phyloP scores from a whole-genome alignment of 1,140 invertebrate species.

The Apis cerana region DNA sequence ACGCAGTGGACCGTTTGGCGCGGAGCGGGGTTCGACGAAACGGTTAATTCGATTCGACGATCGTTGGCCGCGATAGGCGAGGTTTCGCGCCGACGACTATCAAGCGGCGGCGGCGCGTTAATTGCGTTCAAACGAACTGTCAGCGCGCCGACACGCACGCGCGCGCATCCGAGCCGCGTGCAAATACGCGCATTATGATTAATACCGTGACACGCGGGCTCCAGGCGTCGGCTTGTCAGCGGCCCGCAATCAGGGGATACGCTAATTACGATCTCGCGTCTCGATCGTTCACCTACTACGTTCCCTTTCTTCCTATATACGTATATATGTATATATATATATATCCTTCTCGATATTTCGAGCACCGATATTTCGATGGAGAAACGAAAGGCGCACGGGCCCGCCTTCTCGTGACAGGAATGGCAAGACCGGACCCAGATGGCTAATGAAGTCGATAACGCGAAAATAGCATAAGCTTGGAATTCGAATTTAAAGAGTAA shows the following conservation, averaged over 20 bases:
- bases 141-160: constrained; percentile 70
- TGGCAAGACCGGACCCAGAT: too few species aligned
- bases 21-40: constrained; percentile 45
- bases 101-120: constrained; percentile 71
- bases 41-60: constrained; percentile 72
- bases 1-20: constrained; percentile 3
- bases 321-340: too few species aligned
- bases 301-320: neutral
- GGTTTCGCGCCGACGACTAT: constrained; percentile 61
- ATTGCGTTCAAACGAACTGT: constrained; percentile 80
- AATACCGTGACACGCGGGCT: constrained; percentile 59
- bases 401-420: too few species aligned
- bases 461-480: too few species aligned
- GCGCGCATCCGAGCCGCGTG: constrained; percentile 49
- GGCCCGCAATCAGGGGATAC: constrained; percentile 51
- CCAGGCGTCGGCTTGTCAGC: constrained; percentile 64
- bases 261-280: constrained; percentile 62
- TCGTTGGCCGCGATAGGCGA: constrained; percentile 69
- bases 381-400: too few species aligned
- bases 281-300: neutral
- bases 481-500: too few species aligned
- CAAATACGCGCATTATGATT: constrained; percentile 68
- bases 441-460: too few species aligned
- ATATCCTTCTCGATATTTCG: too few species aligned
- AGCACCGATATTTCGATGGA: too few species aligned